Conservation (phyloP, 2,113 vertebrate species). For the Scomber colias region DNA sequence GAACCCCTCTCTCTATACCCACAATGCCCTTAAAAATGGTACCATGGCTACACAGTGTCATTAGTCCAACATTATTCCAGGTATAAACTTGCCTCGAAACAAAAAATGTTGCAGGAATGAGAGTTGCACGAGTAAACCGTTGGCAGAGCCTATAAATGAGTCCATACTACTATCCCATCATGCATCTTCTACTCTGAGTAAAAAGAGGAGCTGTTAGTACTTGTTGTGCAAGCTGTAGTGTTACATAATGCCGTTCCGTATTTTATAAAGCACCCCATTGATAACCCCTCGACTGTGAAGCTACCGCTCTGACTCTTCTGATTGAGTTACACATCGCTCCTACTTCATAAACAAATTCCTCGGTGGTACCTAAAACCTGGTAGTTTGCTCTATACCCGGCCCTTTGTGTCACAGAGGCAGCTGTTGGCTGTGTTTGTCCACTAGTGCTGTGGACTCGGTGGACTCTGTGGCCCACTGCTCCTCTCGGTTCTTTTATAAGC, state of each 20-base stretch:
- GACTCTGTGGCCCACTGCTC: constrained; percentile 55
- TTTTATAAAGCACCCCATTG: constrained; percentile 61
- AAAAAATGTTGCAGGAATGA: not conserved
- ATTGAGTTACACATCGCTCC: constrained; percentile 61
- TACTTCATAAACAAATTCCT: constrained; percentile 68
- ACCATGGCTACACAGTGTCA: not conserved
- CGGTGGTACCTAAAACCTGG: constrained; percentile 56
- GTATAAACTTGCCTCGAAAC: not conserved
- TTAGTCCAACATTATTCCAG: not conserved
- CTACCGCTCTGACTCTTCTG: constrained; percentile 46
- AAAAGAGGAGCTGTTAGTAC: constrained; percentile 34
- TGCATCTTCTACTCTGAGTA: constrained; percentile 5
- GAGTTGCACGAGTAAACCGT: constrained; percentile 8
- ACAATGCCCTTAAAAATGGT: not conserved
- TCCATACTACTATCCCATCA: not conserved
- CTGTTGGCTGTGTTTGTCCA: constrained; percentile 53
- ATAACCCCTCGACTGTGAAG: constrained; percentile 57
- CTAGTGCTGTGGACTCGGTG: constrained; percentile 45
- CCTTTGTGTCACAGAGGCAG: constrained; percentile 56
- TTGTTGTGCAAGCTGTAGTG: constrained; percentile 25
- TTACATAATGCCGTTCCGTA: constrained; percentile 50
- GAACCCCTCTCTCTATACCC: not conserved
- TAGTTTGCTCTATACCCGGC: constrained; percentile 37
- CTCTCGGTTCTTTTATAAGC: constrained; percentile 68
- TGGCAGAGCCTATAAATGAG: constrained; percentile 7